phyloP scores from a whole-genome alignment of 2,797 vertebrate genomes.

The Mus minutoides region DNA sequence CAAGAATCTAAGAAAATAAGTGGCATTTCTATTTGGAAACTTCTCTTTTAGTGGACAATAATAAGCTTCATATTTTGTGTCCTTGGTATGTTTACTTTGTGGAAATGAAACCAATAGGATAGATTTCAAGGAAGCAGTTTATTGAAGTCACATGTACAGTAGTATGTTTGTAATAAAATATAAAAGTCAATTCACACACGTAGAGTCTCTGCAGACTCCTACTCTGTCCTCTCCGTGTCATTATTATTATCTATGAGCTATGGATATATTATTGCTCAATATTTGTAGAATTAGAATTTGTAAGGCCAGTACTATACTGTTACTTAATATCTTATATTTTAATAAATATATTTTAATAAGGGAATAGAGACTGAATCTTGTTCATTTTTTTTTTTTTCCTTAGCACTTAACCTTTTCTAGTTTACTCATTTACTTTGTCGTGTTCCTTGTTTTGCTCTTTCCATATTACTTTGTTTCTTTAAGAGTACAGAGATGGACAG shows the following conservation, averaged over 20 bases:
- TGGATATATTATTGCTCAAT: neutral
- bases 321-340: slow-evolving; percentile 40
- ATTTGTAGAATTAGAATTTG: slow-evolving; percentile 37
- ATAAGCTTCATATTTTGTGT: neutral
- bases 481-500: neutral
- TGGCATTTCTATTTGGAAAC: slow-evolving; percentile 18
- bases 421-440: slow-evolving; percentile 34
- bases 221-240: neutral
- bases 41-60: neutral
- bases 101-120: neutral
- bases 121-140: neutral
- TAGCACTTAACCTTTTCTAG: neutral
- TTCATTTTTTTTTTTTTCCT: neutral
- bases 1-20: slow-evolving; percentile 12
- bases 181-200: neutral
- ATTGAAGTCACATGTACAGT: neutral
- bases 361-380: neutral
- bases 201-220: neutral
- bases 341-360: slow-evolving; percentile 44
- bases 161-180: neutral
- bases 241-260: neutral
- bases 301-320: slow-evolving; percentile 1
- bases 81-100: slow-evolving; percentile 31
- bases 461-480: neutral
- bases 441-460: slow-evolving; percentile 26